Conservation (phyloP, 2,888 invertebrate genomes). For the Xiphydria camelus region DNA sequence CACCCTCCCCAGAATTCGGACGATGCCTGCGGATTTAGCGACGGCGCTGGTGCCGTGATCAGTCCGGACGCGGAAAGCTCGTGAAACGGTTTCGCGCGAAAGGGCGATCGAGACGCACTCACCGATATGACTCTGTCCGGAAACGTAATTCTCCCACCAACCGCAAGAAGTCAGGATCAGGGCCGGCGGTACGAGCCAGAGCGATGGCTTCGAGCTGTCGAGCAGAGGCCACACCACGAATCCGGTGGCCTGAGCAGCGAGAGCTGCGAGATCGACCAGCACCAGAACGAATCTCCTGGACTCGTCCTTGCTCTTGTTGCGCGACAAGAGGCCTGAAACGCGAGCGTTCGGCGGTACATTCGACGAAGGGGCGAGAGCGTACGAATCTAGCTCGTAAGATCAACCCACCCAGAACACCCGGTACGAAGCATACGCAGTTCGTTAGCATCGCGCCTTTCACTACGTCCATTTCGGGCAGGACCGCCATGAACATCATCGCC, state of each 20-base stretch:
- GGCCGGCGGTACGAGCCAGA: conserved; percentile 86
- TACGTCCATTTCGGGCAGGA: conserved; percentile 90
- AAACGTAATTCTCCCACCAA: conserved; percentile 99
- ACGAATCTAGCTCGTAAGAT: too few species aligned
- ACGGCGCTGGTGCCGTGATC: neutral
- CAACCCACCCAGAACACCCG: conserved; percentile 68
- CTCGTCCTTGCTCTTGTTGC: conserved; percentile 74
- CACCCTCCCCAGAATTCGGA: conserved; percentile 75
- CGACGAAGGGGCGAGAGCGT: too few species aligned
- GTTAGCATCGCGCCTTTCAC: conserved; percentile 95
- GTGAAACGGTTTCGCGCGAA: too few species aligned
- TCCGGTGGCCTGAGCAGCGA: conserved; percentile 87
- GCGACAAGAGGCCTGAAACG: conserved; percentile 72
- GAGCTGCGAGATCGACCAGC: conserved; percentile 81
- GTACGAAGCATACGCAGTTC: conserved; percentile 91
- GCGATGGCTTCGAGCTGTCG: conserved; percentile 69
- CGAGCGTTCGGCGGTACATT: neutral
- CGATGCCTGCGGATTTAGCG: conserved; percentile 60
- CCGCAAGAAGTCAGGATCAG: conserved; percentile 86
- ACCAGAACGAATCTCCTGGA: conserved; percentile 77
- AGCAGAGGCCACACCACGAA: conserved; percentile 91
- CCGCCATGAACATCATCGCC: conserved; percentile 82
- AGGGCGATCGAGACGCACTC: conserved; percentile 29
- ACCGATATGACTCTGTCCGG: conserved; percentile 82
- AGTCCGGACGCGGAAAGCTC: too few species aligned